Base-by-base conservation (phyloP, 2,888 invertebrate species). In the Psococerastis gibbosa region DNA sequence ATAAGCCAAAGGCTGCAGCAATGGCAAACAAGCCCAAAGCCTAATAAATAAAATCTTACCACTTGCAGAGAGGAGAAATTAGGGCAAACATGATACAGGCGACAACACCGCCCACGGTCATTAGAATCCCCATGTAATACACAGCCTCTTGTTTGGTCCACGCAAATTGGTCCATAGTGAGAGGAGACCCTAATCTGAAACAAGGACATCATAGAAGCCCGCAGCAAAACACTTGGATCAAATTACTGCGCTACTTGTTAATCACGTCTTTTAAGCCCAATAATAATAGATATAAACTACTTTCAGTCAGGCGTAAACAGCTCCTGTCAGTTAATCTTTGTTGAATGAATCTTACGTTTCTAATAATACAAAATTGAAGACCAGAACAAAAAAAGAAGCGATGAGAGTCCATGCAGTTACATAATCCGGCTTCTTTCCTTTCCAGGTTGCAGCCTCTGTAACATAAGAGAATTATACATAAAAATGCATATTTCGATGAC, bases 111-210 rank as follows among this genome's bases (percentile, higher is more conserved):
- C 85, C 85, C 22, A 73, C 70, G 41, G 79, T 76, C 78, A 88
- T 80, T 47, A 85, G 64, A 44, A 82, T 67, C 41, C 87, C 87
- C 75, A 87, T 80, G 58, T 84, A 78, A 60, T 74, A 72, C 31
- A 87, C 63, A 9, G 87, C 77, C 57, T 80, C 71, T 42, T 66
- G 62, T 63, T 83, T 78, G 46, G 73, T 71, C 85, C 85, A 87
- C 22, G 77, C 87, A 61, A 87, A 85, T 64, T 85, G 84, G 59
- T 88, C 85, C 80, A 84, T 85, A 22, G 82, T 83, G 43, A 88
- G 66, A 2, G 84, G 74, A 8, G 85, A 83, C 17, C 79, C 85
- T 50, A 85, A 67, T 41, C 73, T 73, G 52, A 31, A 53, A 52
- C 42, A 43, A 35, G 41, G 27, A 43, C 13, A n/a, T 22, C 15